A percentile compares a stretch with the other conserved stretches of the same genome.
Conservation (phyloP, 2,797 vertebrate genomes). For the Cephalopachus bancanus region DNA sequence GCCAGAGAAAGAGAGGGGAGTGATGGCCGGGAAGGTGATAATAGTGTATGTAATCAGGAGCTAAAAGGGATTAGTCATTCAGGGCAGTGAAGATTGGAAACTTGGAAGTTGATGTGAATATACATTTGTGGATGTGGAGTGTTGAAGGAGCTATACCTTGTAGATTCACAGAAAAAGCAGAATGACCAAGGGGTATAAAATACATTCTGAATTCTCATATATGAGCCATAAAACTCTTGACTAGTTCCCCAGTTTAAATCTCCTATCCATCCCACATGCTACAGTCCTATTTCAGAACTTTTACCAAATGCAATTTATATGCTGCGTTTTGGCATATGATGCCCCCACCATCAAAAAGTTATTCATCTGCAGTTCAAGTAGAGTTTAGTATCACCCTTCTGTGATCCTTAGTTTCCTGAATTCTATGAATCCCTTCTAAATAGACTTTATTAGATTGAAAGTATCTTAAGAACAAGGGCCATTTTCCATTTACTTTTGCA, state of each 20-base stretch:
- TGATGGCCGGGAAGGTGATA: background rate
- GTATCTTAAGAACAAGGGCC: background rate
- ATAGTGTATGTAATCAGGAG: background rate
- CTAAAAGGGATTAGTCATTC: background rate
- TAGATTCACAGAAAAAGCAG: constrained; percentile 44
- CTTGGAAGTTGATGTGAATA: background rate
- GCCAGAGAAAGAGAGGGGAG: background rate
- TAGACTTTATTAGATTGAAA: background rate
- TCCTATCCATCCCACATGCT: background rate
- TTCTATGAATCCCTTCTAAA: background rate
- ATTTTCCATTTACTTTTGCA: background rate
- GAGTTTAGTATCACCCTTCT: constrained; percentile 6
- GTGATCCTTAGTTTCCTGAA: background rate
- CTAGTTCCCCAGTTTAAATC: background rate
- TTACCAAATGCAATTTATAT: background rate
- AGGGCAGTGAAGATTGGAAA: background rate
- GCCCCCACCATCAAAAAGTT: background rate
- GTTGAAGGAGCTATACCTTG: background rate
- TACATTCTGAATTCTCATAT: background rate
- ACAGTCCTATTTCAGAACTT: background rate
- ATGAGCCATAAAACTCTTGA: background rate
- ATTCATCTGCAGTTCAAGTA: background rate
- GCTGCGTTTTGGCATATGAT: background rate
- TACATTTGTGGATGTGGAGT: background rate
- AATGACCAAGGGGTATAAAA: background rate